phyloP scores from a whole-genome alignment of 1,140 invertebrate genomes.

The Euura lappo region DNA sequence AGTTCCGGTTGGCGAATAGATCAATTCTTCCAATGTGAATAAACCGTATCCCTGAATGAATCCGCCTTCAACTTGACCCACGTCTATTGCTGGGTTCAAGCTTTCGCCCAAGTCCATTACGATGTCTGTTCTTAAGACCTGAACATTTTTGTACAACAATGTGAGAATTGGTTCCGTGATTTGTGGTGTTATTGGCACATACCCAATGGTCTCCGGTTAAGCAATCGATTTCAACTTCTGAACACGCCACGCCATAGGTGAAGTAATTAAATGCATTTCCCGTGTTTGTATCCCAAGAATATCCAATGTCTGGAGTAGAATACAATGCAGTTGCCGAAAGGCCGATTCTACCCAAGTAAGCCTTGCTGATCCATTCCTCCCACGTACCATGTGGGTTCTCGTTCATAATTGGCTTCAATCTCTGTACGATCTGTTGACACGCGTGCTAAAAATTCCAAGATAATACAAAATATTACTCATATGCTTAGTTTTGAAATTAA shows the following conservation, averaged over 20 bases:
- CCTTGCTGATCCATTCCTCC: constrained; percentile 84
- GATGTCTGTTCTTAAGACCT: constrained; percentile 88
- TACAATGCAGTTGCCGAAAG: constrained; percentile 89
- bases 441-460: constrained; percentile 68
- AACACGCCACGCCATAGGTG: constrained; percentile 79
- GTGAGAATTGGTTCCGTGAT: constrained; percentile 12
- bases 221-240: constrained; percentile 88
- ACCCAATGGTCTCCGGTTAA: constrained; percentile 87
- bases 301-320: constrained; percentile 79
- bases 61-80: constrained; percentile 94
- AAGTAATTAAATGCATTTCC: constrained; percentile 82
- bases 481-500: not conserved
- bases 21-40: constrained; percentile 89
- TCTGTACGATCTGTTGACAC: constrained; percentile 77
- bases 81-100: constrained; percentile 94
- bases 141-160: constrained; percentile 12
- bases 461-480: not conserved
- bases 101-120: constrained; percentile 95
- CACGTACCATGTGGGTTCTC: constrained; percentile 82
- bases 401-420: constrained; percentile 79
- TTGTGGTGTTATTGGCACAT: constrained; percentile 9
- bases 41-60: constrained; percentile 94
- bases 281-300: constrained; percentile 73
- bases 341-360: constrained; percentile 81
- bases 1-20: constrained; percentile 83